A percentile compares a stretch with the other conserved stretches of the same genome.
Conservation (phyloP, 2,113 vertebrate genomes). For the Ceyx cyanopectus region DNA sequence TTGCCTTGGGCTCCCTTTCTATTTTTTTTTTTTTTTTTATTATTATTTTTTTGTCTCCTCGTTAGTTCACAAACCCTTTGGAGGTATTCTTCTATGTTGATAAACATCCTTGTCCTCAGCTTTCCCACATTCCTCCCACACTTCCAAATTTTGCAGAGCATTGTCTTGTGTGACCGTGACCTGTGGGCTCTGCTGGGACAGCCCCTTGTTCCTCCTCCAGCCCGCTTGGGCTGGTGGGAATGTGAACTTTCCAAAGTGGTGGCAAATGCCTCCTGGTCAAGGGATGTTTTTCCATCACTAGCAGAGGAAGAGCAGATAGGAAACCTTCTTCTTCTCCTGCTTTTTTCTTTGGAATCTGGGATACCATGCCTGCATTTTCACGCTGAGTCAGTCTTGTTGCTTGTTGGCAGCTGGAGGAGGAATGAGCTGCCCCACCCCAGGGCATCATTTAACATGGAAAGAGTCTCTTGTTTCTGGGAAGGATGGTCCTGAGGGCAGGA, state of each 20-base stretch:
- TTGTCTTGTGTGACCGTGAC: constrained; percentile 54
- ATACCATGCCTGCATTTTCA: not conserved
- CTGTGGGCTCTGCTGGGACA: not conserved
- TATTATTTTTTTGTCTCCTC: not conserved
- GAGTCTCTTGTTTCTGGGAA: not conserved
- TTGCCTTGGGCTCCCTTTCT: not conserved
- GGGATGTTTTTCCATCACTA: not conserved
- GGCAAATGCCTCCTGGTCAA: not conserved
- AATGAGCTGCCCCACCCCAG: rapidly evolving
- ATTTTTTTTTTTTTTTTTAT: not conserved
- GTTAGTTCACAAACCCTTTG: not conserved
- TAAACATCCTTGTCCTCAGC: constrained; percentile 25
- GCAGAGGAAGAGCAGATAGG: not conserved
- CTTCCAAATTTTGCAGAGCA: constrained; percentile 44
- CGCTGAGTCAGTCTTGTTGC: not conserved
- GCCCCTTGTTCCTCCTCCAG: not conserved
- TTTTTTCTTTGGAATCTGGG: not conserved
- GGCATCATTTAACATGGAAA: rapidly evolving
- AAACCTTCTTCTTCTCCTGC: not conserved
- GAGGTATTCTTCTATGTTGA: constrained; percentile 33
- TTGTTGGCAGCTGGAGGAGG: rapidly evolving
- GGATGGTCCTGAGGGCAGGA: not conserved
- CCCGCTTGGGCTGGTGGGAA: constrained; percentile 28
- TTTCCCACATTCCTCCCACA: constrained; percentile 4
- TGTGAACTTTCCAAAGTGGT: constrained; percentile 39